phyloP scores from a whole-genome alignment of 53 echinoderm and acorn worm genomes.

The Astropecten irregularis region DNA sequence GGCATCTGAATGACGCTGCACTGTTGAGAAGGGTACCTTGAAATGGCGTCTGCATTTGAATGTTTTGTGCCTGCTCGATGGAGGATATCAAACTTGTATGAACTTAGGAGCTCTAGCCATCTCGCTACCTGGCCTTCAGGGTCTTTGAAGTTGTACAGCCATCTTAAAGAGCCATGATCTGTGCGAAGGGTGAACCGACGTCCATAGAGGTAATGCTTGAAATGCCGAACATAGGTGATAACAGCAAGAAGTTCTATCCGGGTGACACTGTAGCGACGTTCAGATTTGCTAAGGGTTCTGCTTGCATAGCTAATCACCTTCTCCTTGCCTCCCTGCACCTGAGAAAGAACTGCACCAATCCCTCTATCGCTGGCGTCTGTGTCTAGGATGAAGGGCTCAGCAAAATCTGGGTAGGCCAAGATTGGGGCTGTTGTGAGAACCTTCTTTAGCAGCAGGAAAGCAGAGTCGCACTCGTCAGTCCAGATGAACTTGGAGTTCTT shows the following conservation, averaged over 20 bases:
- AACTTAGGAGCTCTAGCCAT: not conserved
- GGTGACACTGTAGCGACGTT: slow-evolving; percentile 3
- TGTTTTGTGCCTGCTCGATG: slow-evolving; percentile 13
- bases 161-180: not conserved
- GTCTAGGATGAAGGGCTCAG: not conserved
- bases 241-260: slow-evolving; percentile 8
- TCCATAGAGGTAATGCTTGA: slow-evolving; percentile 7
- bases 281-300: not conserved
- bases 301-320: slow-evolving; percentile 4
- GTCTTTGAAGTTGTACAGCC: not conserved
- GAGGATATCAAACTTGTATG: not conserved
- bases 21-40: not conserved
- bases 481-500: slow-evolving; percentile 1
- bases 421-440: not conserved
- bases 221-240: not conserved
- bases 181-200: not conserved
- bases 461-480: not conserved
- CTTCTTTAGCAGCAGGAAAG: not conserved
- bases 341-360: slow-evolving; percentile 4
- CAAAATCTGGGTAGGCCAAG: slow-evolving; percentile 1
- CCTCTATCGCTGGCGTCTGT: not conserved
- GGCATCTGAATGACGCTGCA: not conserved
- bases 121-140: too few relatives aligned
- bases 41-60: slow-evolving; percentile 18
- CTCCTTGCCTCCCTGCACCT: slow-evolving; percentile 4